Percentiles rank a stretch among this genome's conserved stretches.
Conservation (phyloP, 64 coral and sea anemone species). For the Dendrophyllia cribrosa region DNA sequence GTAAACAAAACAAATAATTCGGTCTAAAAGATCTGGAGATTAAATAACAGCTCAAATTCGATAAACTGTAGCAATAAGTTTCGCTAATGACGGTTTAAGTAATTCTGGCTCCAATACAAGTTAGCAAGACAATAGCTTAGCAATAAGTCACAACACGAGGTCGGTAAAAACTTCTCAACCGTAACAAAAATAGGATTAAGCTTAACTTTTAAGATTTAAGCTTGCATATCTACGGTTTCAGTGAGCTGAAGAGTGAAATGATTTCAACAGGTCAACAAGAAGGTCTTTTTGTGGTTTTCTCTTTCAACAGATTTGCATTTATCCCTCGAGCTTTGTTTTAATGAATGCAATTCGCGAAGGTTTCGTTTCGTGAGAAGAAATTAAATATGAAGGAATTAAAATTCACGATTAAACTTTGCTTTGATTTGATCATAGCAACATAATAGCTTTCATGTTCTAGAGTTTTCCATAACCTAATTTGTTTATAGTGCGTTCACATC, state of each 20-base stretch:
- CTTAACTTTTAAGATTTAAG: background rate
- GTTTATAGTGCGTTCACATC: background rate
- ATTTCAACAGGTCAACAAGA: background rate
- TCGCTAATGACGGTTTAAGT: too few relatives aligned
- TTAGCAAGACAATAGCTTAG: too few relatives aligned
- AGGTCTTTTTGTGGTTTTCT: background rate
- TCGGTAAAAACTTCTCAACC: background rate
- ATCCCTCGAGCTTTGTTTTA: background rate
- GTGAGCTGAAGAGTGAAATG: background rate
- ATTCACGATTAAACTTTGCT: too few relatives aligned
- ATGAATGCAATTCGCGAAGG: too few relatives aligned
- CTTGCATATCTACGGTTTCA: background rate
- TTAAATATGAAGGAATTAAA: too few relatives aligned
- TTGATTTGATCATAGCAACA: too few relatives aligned
- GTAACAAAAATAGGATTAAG: conserved; percentile 25
- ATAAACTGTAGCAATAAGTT: background rate
- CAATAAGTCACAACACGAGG: too few relatives aligned
- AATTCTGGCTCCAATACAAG: too few relatives aligned
- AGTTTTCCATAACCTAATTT: background rate
- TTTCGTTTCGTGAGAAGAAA: too few relatives aligned
- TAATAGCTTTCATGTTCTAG: background rate
- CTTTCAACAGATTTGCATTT: background rate
- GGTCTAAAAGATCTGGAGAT: too few relatives aligned
- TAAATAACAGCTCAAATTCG: too few relatives aligned
- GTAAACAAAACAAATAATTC: too few relatives aligned